Conservation (phyloP, 2,113 vertebrate genomes). For the Empidonax traillii region DNA sequence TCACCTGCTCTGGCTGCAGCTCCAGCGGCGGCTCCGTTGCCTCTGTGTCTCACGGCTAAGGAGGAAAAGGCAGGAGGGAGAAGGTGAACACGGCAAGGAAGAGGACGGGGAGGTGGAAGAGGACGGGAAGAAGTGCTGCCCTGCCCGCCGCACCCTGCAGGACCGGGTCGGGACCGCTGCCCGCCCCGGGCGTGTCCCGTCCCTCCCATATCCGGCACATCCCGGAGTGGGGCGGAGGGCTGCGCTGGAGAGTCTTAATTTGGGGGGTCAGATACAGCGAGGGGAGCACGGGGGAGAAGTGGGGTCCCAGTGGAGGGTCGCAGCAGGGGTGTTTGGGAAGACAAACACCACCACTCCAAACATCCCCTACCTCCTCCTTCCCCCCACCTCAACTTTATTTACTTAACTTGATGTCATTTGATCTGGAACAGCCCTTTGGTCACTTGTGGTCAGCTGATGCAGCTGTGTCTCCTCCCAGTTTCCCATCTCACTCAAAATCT, state of each 20-base stretch:
- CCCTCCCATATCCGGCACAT: neutral
- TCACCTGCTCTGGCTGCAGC: neutral
- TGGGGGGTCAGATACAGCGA: neutral
- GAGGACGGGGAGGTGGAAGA: neutral
- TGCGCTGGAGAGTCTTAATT: no score
- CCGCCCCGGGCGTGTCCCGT: neutral
- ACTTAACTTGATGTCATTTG: no score
- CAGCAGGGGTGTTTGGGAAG: no score
- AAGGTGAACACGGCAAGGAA: neutral
- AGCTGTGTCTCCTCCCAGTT: no score
- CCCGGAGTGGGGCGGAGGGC: no score
- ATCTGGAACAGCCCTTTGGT: no score
- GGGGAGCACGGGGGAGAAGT: neutral
- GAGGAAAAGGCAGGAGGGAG: neutral
- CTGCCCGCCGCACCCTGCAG: neutral
- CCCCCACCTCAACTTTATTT: no score
- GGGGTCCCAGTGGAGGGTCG: neutral
- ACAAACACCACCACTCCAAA: no score
- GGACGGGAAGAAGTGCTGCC: neutral
- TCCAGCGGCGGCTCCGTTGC: neutral
- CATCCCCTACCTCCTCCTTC: no score
- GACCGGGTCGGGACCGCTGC: fast-evolving
- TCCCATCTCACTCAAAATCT: no score
- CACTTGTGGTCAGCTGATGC: no score
- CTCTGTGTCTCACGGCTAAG: no score